A percentile compares a stretch with the other conserved stretches of the same genome.
phyloP scores from a whole-genome alignment of 92 coral and sea anemone genomes.

The Siderastrea radians region DNA sequence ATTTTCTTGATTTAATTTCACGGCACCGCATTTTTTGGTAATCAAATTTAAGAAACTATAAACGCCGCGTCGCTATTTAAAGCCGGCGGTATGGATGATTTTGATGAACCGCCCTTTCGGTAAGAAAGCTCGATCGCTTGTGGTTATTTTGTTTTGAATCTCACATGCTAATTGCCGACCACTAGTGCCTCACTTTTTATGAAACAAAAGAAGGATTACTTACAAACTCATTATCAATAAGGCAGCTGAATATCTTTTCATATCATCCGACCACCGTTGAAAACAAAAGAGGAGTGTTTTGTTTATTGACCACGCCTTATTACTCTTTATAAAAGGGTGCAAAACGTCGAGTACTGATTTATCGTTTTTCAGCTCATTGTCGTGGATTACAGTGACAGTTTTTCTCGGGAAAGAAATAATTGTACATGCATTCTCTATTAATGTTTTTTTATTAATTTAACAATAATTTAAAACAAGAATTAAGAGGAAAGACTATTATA shows the following conservation, averaged over 20 bases:
- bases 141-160: neutral
- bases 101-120: neutral
- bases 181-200: neutral
- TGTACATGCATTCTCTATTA: neutral
- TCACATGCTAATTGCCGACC: neutral
- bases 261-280: conserved; percentile 4
- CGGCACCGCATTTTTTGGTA: neutral
- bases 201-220: conserved; percentile 16
- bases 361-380: neutral
- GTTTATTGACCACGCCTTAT: conserved; percentile 3
- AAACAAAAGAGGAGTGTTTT: conserved; percentile 9
- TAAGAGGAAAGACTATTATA: neutral
- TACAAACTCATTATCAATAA: conserved; percentile 16
- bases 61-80: neutral
- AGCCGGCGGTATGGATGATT: neutral
- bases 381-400: neutral
- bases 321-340: neutral
- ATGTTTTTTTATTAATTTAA: neutral
- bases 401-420: neutral
- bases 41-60: neutral
- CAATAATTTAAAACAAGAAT: neutral
- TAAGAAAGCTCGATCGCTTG: neutral
- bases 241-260: conserved; percentile 22
- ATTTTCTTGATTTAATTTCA: too few species aligned
- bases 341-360: neutral